Percentiles rank a stretch among this genome's conserved stretches.
Evolutionary conservation across 2,888 invertebrate genomes (phyloP).

Genomic region (Rotaria socialis): DNA sequence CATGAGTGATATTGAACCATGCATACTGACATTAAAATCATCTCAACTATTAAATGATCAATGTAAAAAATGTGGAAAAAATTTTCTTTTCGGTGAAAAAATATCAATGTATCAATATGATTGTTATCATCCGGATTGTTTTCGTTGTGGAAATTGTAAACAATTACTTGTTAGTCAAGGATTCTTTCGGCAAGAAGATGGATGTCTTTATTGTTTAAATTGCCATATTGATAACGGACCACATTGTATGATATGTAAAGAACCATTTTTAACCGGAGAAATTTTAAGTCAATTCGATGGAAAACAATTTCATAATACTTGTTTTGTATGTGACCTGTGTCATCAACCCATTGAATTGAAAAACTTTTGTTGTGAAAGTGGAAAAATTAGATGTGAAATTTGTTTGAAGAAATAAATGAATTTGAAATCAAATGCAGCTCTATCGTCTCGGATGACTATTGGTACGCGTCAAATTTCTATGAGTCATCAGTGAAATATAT

Average conservation of each 20-base stretch:
- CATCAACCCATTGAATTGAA: not conserved
- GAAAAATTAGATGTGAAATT: not conserved
- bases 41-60: not conserved
- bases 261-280: constrained; percentile 11
- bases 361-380: not conserved
- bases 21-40: not conserved
- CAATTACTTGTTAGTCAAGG: not conserved
- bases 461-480: not conserved
- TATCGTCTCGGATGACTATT: not conserved
- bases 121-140: not conserved
- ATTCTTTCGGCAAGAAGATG: not conserved
- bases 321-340: not conserved
- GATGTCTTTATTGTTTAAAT: not conserved
- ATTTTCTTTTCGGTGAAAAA: not conserved
- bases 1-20: not conserved
- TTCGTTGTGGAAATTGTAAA: not conserved
- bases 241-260: constrained; percentile 15
- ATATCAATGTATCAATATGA: not conserved
- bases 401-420: not conserved
- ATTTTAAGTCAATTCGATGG: not conserved
- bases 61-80: constrained; percentile 16
- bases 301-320: not conserved
- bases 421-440: not conserved
- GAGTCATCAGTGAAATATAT: not conserved
- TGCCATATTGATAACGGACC: constrained; percentile 7